phyloP scores from a whole-genome alignment of 1,140 invertebrate genomes.

The Xylocopa sonorina region DNA sequence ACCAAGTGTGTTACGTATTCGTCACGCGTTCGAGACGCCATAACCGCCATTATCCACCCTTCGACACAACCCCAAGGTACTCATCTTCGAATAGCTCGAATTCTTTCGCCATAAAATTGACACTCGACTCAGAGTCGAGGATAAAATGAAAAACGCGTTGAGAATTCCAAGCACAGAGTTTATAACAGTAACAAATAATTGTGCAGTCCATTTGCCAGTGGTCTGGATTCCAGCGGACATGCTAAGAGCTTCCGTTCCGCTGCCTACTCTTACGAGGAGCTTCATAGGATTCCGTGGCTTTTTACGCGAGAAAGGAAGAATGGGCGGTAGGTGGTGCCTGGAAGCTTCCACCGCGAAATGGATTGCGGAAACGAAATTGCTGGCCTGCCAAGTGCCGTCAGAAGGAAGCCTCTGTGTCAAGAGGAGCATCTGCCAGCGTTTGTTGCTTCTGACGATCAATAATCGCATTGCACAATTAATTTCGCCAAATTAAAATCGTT shows the following conservation, averaged over 20 bases:
- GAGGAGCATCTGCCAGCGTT: too few species aligned
- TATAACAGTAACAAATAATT: constrained; percentile 72
- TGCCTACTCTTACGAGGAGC: constrained; percentile 58
- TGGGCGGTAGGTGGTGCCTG: background rate
- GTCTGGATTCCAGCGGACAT: constrained; percentile 63
- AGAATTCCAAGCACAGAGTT: too few species aligned
- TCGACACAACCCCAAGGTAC: too few species aligned
- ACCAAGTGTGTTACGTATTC: too few species aligned
- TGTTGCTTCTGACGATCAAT: too few species aligned
- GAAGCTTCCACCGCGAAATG: constrained; percentile 45
- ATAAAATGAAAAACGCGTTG: too few species aligned
- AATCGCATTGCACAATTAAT: too few species aligned
- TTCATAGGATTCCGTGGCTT: constrained; percentile 65
- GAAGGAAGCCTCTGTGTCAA: constrained; percentile 40
- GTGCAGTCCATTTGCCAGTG: constrained; percentile 69
- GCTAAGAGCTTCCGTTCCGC: constrained; percentile 73
- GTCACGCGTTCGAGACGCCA: too few species aligned
- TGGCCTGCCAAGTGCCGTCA: constrained; percentile 16
- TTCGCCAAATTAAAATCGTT: too few species aligned
- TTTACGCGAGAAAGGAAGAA: constrained; percentile 17
- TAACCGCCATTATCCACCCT: constrained; percentile 70
- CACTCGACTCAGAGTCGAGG: too few species aligned
- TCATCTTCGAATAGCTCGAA: too few species aligned
- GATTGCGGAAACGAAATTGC: constrained; percentile 42
- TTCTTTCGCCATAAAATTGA: too few species aligned